These are phyloP conservation scores for Linurgus olivaceus DNA, from an alignment of 2,797 vertebrate genomes.

Conservation along the genomic window DNA sequence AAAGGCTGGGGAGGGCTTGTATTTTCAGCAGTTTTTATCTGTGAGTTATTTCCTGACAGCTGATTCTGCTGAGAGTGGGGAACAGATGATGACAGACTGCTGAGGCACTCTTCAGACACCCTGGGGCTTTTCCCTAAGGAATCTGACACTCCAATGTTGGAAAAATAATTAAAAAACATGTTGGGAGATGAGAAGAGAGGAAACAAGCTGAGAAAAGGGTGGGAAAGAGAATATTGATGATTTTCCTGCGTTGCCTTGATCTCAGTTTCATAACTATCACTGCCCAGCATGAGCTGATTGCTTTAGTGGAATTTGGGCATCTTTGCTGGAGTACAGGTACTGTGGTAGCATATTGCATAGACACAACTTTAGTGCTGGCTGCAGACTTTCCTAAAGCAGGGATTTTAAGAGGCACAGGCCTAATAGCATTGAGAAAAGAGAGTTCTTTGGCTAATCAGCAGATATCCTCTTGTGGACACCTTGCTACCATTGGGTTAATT, in stretches of 20 bases:
- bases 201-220: not conserved
- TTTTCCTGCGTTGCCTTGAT: not conserved
- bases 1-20: not conserved
- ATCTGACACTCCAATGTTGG: not conserved
- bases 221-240: not conserved
- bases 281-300: not conserved
- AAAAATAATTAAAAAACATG: slow-evolving; percentile 8
- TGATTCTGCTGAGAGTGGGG: not conserved
- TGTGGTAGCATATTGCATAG: not conserved
- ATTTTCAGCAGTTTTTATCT: not conserved
- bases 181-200: slow-evolving; percentile 5
- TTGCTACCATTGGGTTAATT: slow-evolving; percentile 50
- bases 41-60: not conserved
- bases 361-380: not conserved
- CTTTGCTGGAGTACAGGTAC: not conserved
- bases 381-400: not conserved
- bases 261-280: not conserved
- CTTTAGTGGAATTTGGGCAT: not conserved
- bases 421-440: slow-evolving; percentile 45
- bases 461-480: slow-evolving; percentile 1
- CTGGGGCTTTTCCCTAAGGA: not conserved
- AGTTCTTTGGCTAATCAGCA: slow-evolving; percentile 46
- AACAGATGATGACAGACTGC: not conserved
- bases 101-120: not conserved
- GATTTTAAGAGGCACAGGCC: not conserved